Evolutionary conservation across 1,140 invertebrate genomes (phyloP), one percentile per base, ranked within the genome.

Genomic region (Microplitis demolitor): DNA sequence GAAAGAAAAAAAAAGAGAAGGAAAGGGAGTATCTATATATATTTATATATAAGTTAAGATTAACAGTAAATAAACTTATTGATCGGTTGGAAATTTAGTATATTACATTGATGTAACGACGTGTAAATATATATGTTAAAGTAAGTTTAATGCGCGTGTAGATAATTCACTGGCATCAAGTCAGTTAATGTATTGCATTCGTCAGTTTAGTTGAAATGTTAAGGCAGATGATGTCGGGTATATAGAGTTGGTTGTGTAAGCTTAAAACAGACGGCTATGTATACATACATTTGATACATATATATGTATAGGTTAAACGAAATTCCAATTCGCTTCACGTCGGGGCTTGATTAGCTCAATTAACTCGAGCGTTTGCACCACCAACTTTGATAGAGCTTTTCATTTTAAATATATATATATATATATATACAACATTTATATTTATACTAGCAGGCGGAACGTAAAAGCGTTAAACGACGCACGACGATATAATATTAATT

Each of bases 321-420:
- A 67, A 67, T 67, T 67, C 66, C 66, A 54, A 67, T 67, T 67
- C 50, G 66, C 51, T 67, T 67, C 66, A 67, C 66, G 50, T 67
- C 45, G 66, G 33, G 66, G 24, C 51, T 67, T 67, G 66, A 67
- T 67, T 54, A 67, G 66, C 50, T 54, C 66, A 67, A 67, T 67
- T 67, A 67, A 67, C 66, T 67, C 51, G 50, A 53, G 31, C 51
- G 45, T 53, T 67, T 50, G 31, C 66, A 67, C 62, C 39, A 24
- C 39, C 66, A 53, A 67, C 66, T 67, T 51, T 67, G 66, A 67
- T 67, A 33, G 34, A 54, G 33, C 11, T 39, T 67, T 24, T 11
- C 31, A 5, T 67, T 16, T 62, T 34, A 62, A 39, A 62, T 14
- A 62, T 62, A 62, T 34, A 39, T 13, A 62, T 39, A 37, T 62